Evolutionary conservation across 2,888 invertebrate species (phyloP), one percentile per base, ranked within the genome.

Genomic region (Zonitis immaculata): DNA sequence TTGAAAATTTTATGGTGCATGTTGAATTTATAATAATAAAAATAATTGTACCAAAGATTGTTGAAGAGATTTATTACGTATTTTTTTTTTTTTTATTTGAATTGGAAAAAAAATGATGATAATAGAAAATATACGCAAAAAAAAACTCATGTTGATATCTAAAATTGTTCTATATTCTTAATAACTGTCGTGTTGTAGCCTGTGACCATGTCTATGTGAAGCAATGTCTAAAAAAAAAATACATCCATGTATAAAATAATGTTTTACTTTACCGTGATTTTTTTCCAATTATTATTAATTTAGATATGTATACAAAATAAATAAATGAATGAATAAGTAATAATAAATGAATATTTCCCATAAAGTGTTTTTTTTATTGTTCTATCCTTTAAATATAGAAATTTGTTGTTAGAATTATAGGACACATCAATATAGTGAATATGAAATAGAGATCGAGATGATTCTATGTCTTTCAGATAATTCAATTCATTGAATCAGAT

Each of bases 401-500:
- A 9, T 3, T 20, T 43, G 14, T n/a, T 39, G 35, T 14, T 54
- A 50, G 26, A 51, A 45, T 32, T 48, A 39, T 25, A 49, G 45
- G 54, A 44, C 52, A 58, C 57, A 62, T 61, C 64, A 61, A 62
- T 64, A 63, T 66, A 67, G 66, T 66, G 66, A 67, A 64, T 65
- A 65, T 67, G 64, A 66, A 69, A 65, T 66, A 65, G 66, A 65
- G 60, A 61, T 56, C 58, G 49, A 57, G 61, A 64, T 62, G 66
- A n/a, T n/a, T n/a, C n/a, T 62, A 60, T 67, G 69, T 69, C 69
- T 67, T 68, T 68, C 66, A 67, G 63, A 66, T 64, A 66, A 67
- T 64, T 69, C 68, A 68, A 69, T 69, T 70, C 68, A 66, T 66
- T 66, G 67, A 62, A 69, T 69, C 69, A 66, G 69, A 68, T 69